Evolutionary conservation across 2,888 invertebrate genomes (phyloP), one percentile per base, ranked within the genome.

Genomic region (Polydrusus cervinus): DNA sequence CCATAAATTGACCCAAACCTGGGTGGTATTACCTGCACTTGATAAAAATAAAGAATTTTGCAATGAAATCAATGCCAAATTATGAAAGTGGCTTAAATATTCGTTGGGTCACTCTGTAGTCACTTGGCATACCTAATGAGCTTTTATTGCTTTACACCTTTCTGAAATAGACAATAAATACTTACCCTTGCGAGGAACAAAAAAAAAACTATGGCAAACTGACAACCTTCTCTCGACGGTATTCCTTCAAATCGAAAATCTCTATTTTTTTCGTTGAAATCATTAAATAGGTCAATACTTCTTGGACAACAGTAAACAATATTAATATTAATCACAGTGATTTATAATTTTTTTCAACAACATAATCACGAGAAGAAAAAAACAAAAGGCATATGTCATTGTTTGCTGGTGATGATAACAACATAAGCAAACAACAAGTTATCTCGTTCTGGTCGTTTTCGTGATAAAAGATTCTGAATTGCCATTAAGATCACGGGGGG

Each of bases 271-370:
- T 16, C 18, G 11, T 3, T 11, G 9, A 10, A 51, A 51, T n/a
- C 16, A 16, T n/a, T 38, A 71, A 71, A 57, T 71, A 38, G 71
- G 71, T 71, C 71, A 71, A 55, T 71, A 71, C 25, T 64, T 55
- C 62, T 25, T 18, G 0, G 3, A 57, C 38, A 18, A 13, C 14
- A 38, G 40, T 65, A 45, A 60, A 11, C 14, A 60, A 14, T 57
- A 18, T 51, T 51, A 60, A 14, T 57, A 18, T 51, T 51, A 9
- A 14, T 57, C 11, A 51, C 11, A 11, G 25, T 51, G 11, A 51
- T 20, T 62, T 49, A 49, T 43, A 18, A 18, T 7, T 53, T 20
- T 51, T 47, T 34, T 40, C 16, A 16, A 40, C 18, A 53, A 71
- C 13, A 64, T 8, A 53, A 40, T 64, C n/a, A 64, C 49, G 25